These are phyloP conservation scores for Troglohyphantes excavatus DNA, from an alignment of 2,888 invertebrate genomes.

Conservation along the genomic window DNA sequence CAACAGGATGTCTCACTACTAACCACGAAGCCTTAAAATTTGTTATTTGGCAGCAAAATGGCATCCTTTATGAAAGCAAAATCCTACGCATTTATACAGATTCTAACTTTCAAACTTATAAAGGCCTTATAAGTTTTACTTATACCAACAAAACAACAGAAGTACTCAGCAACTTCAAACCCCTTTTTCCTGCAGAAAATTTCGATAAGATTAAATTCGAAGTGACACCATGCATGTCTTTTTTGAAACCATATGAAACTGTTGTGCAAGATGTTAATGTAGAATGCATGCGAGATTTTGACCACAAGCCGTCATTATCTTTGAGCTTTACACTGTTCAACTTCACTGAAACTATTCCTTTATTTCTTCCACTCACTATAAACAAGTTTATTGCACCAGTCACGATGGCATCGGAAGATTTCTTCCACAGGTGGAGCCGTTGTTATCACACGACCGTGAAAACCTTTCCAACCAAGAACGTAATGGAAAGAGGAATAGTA, in stretches of 20 bases:
- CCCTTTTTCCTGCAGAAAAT: background rate
- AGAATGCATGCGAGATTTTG: conserved; percentile 50
- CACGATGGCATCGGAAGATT: conserved; percentile 4
- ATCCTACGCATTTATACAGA: background rate
- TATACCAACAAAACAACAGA: conserved; percentile 49
- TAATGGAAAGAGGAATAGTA: conserved; percentile 5
- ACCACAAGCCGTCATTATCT: background rate
- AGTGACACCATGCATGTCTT: background rate
- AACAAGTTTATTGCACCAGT: conserved; percentile 61
- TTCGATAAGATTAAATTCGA: background rate
- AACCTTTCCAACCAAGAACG: conserved; percentile 23
- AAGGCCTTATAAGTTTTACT: conserved; percentile 13
- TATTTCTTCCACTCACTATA: conserved; percentile 51
- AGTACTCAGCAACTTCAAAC: background rate
- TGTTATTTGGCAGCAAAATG: conserved; percentile 34
- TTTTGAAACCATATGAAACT: background rate
- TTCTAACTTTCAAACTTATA: conserved; percentile 2
- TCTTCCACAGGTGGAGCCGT: conserved; percentile 11
- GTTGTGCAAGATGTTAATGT: conserved; percentile 25
- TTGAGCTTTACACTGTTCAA: background rate
- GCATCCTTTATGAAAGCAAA: conserved; percentile 43
- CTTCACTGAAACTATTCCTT: background rate
- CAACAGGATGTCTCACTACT: background rate
- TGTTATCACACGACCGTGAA: background rate
- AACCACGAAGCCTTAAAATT: conserved; percentile 11